Evolutionary conservation across 2,797 vertebrate species (phyloP).

Genomic region (Mastacembelus armatus): DNA sequence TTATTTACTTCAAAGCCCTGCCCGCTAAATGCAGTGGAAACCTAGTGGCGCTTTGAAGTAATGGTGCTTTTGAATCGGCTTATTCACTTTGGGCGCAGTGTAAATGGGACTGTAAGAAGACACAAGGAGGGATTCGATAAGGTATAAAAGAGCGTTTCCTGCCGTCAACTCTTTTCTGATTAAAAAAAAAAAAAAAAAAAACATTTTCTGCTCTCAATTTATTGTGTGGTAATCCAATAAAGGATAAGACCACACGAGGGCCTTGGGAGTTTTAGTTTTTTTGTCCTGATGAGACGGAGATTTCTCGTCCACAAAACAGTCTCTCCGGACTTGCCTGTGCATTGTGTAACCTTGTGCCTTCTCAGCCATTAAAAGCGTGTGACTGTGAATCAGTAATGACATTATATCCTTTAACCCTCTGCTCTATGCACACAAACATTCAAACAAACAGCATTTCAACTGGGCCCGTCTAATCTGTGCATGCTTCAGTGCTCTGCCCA

Average conservation of each 20-base stretch:
- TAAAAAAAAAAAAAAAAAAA: slow-evolving; percentile 62
- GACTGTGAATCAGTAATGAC: slow-evolving; percentile 86
- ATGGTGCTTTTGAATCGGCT: slow-evolving; percentile 75
- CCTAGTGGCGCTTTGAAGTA: slow-evolving; percentile 77
- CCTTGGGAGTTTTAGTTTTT: slow-evolving; percentile 53
- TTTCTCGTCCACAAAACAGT: slow-evolving; percentile 46
- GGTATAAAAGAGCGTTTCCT: slow-evolving; percentile 62
- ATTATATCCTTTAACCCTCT: slow-evolving; percentile 78
- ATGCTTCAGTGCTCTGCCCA: slow-evolving; percentile 69
- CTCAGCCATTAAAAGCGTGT: slow-evolving; percentile 79
- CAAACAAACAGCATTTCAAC: slow-evolving; percentile 69
- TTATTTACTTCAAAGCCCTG: slow-evolving; percentile 81
- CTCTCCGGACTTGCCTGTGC: slow-evolving; percentile 53
- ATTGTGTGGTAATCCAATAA: slow-evolving; percentile 65
- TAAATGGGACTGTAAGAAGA: slow-evolving; percentile 78
- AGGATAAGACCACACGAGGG: slow-evolving; percentile 47
- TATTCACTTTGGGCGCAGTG: slow-evolving; percentile 67
- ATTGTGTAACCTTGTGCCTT: slow-evolving; percentile 82
- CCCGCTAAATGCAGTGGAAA: slow-evolving; percentile 64
- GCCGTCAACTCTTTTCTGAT: slow-evolving; percentile 54
- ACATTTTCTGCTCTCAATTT: slow-evolving; percentile 63
- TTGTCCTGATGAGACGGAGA: slow-evolving; percentile 52
- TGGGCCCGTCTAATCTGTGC: slow-evolving; percentile 63
- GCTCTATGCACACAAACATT: slow-evolving; percentile 66
- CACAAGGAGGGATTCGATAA: slow-evolving; percentile 76